Base-by-base conservation (phyloP, 2,888 invertebrate genomes). In the Neuroscelio doddi region DNA sequence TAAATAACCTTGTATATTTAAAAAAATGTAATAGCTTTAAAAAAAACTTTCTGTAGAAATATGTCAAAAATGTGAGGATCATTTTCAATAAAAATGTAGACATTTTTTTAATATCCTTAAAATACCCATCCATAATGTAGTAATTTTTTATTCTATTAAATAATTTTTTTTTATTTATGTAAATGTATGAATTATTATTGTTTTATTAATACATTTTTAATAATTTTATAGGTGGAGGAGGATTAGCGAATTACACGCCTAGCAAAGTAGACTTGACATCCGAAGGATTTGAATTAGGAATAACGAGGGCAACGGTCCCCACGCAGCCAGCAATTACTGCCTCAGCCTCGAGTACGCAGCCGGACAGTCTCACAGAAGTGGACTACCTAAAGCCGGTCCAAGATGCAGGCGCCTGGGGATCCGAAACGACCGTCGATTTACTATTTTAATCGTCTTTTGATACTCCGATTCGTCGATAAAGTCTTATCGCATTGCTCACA, bases 211-310 rank as follows among this genome's bases (percentile, higher is more conserved):
- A n/a, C n/a, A n/a, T n/a, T n/a, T n/a, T n/a, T 2, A 32, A 16
- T 9, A 14, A 24, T 36, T 14, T 58, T 45, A 16, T 66, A 84
- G 83, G 80, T 68, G 82, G 80, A 41, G 82, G 80, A 41, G 78
- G 81, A 42, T 87, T 95, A 83, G 90, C 92, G 69, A 92, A 90
- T 80, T 95, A 95, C 87, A 94, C 93, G 76, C 95, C 95, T 61
- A 89, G 92, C 86, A 92, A 93, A 87, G 90, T 89, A 51, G 86
- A 87, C 70, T 88, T 87, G 71, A 86, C 88, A 74, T 89, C 85
- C 76, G 88, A 89, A 72, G 87, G 89, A 64, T 95, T 94, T 87
- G 91, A 93, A 86, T 87, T 94, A 65, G 95, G 95, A 49, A 89
- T 94, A 57, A 91, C 93, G 68, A 88, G 92, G 76, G 87, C 87